Evolutionary conservation across 2,113 vertebrate genomes (phyloP).

Genomic region (Quiscalus mexicanus): DNA sequence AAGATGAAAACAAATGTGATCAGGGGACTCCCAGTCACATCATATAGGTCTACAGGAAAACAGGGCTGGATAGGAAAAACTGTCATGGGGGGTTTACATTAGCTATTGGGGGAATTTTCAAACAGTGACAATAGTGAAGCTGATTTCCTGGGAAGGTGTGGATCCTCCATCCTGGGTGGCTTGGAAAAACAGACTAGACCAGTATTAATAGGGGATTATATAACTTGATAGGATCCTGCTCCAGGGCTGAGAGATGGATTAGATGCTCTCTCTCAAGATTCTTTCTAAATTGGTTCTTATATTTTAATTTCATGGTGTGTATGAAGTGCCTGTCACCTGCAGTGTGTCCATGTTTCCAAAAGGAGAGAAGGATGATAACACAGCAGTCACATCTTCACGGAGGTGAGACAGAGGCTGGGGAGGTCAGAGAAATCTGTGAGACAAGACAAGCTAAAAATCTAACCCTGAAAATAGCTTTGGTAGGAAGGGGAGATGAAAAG

Average conservation of each 20-base stretch:
- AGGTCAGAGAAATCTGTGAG: neutral
- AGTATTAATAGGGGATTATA: neutral
- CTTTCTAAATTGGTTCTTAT: neutral
- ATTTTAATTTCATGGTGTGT: neutral
- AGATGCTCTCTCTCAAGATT: neutral
- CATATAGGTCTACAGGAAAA: neutral
- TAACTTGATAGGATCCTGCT: neutral
- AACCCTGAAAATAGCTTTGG: neutral
- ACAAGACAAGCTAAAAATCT: neutral
- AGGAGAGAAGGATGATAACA: neutral
- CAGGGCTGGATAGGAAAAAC: neutral
- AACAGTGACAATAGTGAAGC: neutral
- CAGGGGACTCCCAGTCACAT: neutral
- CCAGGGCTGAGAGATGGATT: neutral
- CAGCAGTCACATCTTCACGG: fast-evolving
- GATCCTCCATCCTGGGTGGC: neutral
- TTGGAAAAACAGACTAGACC: neutral
- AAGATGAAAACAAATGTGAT: neutral
- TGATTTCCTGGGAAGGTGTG: neutral
- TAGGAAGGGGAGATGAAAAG: neutral
- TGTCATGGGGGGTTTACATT: neutral
- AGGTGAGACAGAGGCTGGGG: neutral
- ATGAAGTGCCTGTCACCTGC: neutral
- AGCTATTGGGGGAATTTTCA: neutral
- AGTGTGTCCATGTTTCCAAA: neutral